Conservation (phyloP, 1,140 invertebrate genomes). For the Oreohelix idahoensis region DNA sequence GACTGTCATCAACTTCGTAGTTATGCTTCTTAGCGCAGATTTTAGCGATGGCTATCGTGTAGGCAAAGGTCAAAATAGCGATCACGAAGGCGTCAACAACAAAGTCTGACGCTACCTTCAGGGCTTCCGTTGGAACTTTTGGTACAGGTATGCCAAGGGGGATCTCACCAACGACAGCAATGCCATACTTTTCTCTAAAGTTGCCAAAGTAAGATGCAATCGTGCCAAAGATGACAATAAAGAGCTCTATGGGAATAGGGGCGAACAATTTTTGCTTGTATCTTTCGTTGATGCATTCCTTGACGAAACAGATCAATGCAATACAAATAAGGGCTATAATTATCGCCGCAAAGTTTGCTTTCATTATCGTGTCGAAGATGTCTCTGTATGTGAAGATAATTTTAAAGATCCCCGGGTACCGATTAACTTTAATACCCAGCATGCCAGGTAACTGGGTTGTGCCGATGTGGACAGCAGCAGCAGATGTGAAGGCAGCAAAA, state of each 20-base stretch:
- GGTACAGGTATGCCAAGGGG: slow-evolving; percentile 70
- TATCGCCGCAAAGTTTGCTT: slow-evolving; percentile 74
- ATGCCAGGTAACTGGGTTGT: slow-evolving; percentile 91
- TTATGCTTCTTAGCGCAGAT: slow-evolving; percentile 74
- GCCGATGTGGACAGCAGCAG: slow-evolving; percentile 90
- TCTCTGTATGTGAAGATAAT: slow-evolving; percentile 67
- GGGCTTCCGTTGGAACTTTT: slow-evolving; percentile 53
- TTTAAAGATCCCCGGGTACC: slow-evolving; percentile 61
- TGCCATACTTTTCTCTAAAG: slow-evolving; percentile 66
- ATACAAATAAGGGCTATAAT: slow-evolving; percentile 82
- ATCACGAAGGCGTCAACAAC: slow-evolving; percentile 70
- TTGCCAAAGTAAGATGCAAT: slow-evolving; percentile 69
- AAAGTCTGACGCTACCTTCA: slow-evolving; percentile 55
- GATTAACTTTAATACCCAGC: slow-evolving; percentile 78
- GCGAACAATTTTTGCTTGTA: slow-evolving; percentile 81
- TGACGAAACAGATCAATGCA: slow-evolving; percentile 82
- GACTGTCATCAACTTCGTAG: slow-evolving; percentile 74
- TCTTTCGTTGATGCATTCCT: slow-evolving; percentile 85
- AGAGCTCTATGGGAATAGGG: slow-evolving; percentile 90
- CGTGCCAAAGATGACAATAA: slow-evolving; percentile 79
- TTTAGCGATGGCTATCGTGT: slow-evolving; percentile 74
- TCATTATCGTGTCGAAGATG: slow-evolving; percentile 63
- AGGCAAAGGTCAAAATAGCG: slow-evolving; percentile 72
- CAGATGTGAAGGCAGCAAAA: slow-evolving; percentile 92
- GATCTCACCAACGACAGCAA: slow-evolving; percentile 73